Percentiles rank a stretch among this genome's conserved stretches.
Conservation (phyloP, 1,140 invertebrate genomes). For the Magallana ariakensis region DNA sequence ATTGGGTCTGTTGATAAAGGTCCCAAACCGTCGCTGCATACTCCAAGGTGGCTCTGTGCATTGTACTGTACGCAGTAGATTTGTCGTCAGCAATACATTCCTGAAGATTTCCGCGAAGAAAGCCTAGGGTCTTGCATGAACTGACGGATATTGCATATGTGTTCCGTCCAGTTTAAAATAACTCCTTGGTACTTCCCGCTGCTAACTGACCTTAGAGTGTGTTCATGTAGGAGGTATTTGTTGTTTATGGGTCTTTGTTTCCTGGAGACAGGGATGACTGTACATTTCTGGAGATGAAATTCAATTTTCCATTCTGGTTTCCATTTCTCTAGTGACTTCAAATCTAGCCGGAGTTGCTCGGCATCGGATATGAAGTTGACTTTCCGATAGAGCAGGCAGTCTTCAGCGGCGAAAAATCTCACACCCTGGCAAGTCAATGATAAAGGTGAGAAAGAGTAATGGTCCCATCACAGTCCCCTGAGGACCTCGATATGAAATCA, state of each 20-base stretch:
- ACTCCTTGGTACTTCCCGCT: constrained; percentile 16
- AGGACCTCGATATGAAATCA: constrained; percentile 4
- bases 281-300: constrained; percentile 43
- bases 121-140: too few relatives aligned
- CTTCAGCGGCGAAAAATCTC: constrained; percentile 40
- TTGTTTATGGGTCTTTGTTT: constrained; percentile 10
- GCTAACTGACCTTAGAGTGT: constrained; percentile 18
- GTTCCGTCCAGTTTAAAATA: constrained; percentile 38
- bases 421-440: constrained; percentile 42
- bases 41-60: constrained; percentile 46
- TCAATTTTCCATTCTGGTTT: neutral
- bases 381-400: constrained; percentile 38
- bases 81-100: too few relatives aligned
- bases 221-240: constrained; percentile 18
- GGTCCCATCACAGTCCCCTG: constrained; percentile 37
- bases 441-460: constrained; percentile 11
- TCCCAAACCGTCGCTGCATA: constrained; percentile 52
- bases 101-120: too few relatives aligned
- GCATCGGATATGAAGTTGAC: neutral
- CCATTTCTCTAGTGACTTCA: neutral
- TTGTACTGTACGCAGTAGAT: constrained; percentile 9
- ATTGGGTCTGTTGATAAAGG: neutral
- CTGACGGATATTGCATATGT: constrained; percentile 33
- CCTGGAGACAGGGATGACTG: constrained; percentile 30
- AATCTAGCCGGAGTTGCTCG: neutral